phyloP scores from a whole-genome alignment of 2,113 vertebrate genomes.

The Acrocephalus kingi region DNA sequence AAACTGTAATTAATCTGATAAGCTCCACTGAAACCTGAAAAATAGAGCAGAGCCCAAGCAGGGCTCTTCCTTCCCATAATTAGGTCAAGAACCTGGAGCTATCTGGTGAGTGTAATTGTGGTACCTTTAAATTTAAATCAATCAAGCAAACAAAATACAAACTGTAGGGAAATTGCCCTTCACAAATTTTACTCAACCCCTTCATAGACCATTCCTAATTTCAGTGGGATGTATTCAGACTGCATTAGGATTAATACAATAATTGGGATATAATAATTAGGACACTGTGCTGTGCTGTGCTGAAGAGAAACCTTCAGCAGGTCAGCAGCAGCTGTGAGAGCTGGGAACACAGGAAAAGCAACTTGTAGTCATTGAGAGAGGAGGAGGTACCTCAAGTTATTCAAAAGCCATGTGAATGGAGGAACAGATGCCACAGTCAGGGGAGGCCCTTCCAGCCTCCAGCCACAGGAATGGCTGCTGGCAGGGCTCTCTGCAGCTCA shows the following conservation, averaged over 20 bases:
- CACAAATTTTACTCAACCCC: not conserved
- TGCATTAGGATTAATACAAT: not conserved
- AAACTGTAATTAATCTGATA: not conserved
- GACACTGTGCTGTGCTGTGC: not conserved
- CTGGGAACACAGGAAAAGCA: not conserved
- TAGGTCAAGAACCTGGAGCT: not conserved
- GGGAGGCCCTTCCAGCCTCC: not conserved
- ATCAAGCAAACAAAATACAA: not conserved
- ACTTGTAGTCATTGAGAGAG: not conserved
- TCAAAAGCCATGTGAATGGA: not conserved
- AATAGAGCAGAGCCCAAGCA: not conserved
- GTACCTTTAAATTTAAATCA: not conserved
- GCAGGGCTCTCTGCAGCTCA: accelerated
- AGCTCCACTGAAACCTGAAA: not conserved
- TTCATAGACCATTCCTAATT: not conserved
- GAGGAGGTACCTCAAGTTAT: not conserved
- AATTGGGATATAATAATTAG: not conserved
- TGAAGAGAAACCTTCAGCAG: not conserved
- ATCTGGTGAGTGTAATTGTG: not conserved
- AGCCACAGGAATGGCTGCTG: not conserved
- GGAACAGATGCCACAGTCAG: not conserved
- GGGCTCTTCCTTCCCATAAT: not conserved
- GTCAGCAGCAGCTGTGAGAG: not conserved
- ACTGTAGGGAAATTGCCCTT: not conserved
- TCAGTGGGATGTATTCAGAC: not conserved